Conservation (phyloP, 2,797 vertebrate species). For the Chrysocyon brachyurus region DNA sequence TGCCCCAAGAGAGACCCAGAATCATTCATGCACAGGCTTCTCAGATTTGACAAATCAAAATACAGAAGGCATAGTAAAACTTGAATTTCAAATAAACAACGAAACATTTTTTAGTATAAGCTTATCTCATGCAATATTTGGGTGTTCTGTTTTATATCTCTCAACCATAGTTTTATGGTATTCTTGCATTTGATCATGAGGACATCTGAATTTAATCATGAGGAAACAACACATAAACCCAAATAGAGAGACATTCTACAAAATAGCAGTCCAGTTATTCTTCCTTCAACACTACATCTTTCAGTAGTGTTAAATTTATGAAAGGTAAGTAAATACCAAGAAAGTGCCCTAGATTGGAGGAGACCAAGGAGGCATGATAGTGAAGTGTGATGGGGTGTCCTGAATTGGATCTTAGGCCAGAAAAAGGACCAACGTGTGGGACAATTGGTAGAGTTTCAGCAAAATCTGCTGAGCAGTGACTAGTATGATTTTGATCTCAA, state of each 20-base stretch:
- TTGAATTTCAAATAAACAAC: background rate
- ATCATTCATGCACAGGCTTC: background rate
- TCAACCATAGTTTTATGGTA: background rate
- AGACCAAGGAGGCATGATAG: rapidly evolving
- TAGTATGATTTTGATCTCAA: background rate
- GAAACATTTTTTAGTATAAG: background rate
- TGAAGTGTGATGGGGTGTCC: background rate
- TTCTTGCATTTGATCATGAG: background rate
- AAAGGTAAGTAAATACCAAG: background rate
- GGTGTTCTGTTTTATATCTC: background rate
- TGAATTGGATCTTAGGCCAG: too few species aligned
- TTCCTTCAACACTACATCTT: background rate
- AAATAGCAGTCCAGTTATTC: background rate
- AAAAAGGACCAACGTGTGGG: background rate
- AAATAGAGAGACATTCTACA: background rate
- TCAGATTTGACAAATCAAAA: background rate
- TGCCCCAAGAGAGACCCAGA: background rate
- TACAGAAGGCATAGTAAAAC: background rate
- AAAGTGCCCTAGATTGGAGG: background rate
- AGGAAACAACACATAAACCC: background rate
- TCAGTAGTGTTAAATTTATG: background rate
- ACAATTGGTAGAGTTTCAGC: background rate
- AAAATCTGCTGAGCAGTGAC: background rate
- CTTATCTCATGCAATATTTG: background rate
- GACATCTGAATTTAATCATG: background rate